Evolutionary conservation across 1,140 invertebrate genomes (phyloP).

Genomic region (Drosophila ercepeae): DNA sequence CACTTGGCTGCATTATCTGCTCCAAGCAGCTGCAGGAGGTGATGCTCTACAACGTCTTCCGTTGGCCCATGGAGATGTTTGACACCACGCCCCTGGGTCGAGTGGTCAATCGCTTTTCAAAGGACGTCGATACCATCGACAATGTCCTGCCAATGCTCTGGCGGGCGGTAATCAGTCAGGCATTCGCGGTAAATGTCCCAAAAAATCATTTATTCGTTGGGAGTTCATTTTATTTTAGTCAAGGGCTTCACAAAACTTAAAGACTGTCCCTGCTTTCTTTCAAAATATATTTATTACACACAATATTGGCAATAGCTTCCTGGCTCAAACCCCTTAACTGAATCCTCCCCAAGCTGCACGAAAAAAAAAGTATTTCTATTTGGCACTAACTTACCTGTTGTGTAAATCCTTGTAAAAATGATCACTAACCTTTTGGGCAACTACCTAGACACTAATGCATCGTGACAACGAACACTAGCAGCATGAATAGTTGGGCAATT

Average conservation of each 20-base stretch:
- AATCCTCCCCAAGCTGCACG: conserved; percentile 5
- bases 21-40: conserved; percentile 85
- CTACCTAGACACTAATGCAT: conserved; percentile 39
- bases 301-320: not conserved
- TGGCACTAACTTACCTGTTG: conserved; percentile 33
- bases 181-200: conserved; percentile 63
- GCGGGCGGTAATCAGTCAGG: conserved; percentile 78
- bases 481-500: conserved; percentile 17
- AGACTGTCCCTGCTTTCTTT: not conserved
- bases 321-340: not conserved
- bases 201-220: not conserved
- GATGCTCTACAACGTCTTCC: conserved; percentile 87
- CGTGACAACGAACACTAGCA: not conserved
- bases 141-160: conserved; percentile 84
- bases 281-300: not conserved
- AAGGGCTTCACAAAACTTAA: too few relatives aligned
- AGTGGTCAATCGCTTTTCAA: conserved; percentile 90
- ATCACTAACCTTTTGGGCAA: conserved; percentile 40
- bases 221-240: not conserved
- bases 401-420: conserved; percentile 23
- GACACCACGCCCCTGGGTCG: conserved; percentile 91
- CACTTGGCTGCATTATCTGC: conserved; percentile 79
- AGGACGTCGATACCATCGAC: conserved; percentile 90
- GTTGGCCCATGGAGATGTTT: conserved; percentile 90
- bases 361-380: not conserved